Base-by-base conservation (phyloP, 2,888 invertebrate species). In the Drosophila recens region DNA sequence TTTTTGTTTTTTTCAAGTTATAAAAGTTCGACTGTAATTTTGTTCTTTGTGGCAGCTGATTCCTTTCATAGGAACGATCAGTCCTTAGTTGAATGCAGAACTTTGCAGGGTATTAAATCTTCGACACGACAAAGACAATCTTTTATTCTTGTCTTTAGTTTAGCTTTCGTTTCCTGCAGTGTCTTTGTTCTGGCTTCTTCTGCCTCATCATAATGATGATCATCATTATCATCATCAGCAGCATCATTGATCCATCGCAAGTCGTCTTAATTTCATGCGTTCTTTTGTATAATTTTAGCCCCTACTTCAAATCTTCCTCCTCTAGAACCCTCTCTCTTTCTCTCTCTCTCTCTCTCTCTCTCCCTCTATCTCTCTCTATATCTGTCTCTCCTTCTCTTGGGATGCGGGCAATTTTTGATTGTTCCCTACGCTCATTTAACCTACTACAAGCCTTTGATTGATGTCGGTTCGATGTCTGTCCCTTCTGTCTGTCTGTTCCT, bases 181-280 rank as follows among this genome's bases (percentile, higher is more conserved):
- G 69, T 59, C 67, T 79, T 80, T 80, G 75, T 76, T 80, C 72
- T 66, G 63, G 67, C 75, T 67, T 78, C 63, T 52, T 73, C 83
- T 63, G 61, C 73, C 52, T 76, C 75, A 72, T 64, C 42, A 53
- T 49, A 38, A 61, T 43, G 34, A 34, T 15, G 20, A 67, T 45
- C 34, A 52, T 52, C 17, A 48, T 65, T n/a, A 23, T 67, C 46
- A 45, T 64, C 27, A 59, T 57, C 45, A 68, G 54, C 59, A 59
- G n/a, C 75, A 63, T 67, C 75, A 86, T 80, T 83, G 89, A 84
- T 88, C 83, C 87, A 67, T 81, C 49, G 64, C 74, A 59, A 57
- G 63, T 72, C 87, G 84, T 84, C 83, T 88, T 89, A 88, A 84
- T 84, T 83, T 84, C 89, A 87, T 80, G 81, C 67, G 66, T 73